A percentile compares a stretch with the other conserved stretches of the same genome.
These are phyloP conservation scores for Cosmopolites sordidus DNA, from an alignment of 2,888 invertebrate species.

Conservation along the genomic window DNA sequence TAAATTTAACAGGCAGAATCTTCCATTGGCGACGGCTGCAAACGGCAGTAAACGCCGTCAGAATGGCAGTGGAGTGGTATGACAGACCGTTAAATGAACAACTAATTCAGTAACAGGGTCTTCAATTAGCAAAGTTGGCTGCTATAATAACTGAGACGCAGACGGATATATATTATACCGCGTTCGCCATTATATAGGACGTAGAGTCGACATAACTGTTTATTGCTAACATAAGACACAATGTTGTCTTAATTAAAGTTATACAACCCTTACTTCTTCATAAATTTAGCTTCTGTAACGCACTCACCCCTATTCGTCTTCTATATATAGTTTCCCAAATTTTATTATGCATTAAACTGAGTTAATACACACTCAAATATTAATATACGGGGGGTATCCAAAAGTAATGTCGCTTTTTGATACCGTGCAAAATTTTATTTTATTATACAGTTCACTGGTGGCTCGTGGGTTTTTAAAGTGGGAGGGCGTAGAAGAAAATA, in stretches of 20 bases:
- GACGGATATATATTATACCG: slow-evolving; percentile 34
- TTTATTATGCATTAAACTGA: not conserved
- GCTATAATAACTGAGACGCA: slow-evolving; percentile 39
- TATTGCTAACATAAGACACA: slow-evolving; percentile 40
- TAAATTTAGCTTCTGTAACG: not conserved
- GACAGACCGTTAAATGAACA: slow-evolving; percentile 47
- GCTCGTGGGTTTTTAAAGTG: too few species aligned
- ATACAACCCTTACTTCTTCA: slow-evolving; percentile 16
- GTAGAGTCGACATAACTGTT: slow-evolving; percentile 38
- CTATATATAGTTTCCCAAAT: not conserved
- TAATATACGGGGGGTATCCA: too few species aligned
- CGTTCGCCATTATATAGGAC: slow-evolving; percentile 37
- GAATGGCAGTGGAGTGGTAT: slow-evolving; percentile 39
- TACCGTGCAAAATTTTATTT: too few species aligned
- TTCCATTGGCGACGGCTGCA: slow-evolving; percentile 27
- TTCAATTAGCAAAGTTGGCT: slow-evolving; percentile 49
- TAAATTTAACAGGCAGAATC: not conserved
- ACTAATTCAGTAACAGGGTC: slow-evolving; percentile 47
- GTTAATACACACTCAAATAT: too few species aligned
- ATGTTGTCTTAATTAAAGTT: slow-evolving; percentile 42
- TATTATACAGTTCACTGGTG: too few species aligned
- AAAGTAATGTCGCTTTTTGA: too few species aligned
- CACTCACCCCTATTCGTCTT: not conserved
- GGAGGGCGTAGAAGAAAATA: too few species aligned
- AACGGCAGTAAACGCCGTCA: slow-evolving; percentile 34